Conservation (phyloP, 1,140 invertebrate genomes). For the Gryllus bimaculatus region DNA sequence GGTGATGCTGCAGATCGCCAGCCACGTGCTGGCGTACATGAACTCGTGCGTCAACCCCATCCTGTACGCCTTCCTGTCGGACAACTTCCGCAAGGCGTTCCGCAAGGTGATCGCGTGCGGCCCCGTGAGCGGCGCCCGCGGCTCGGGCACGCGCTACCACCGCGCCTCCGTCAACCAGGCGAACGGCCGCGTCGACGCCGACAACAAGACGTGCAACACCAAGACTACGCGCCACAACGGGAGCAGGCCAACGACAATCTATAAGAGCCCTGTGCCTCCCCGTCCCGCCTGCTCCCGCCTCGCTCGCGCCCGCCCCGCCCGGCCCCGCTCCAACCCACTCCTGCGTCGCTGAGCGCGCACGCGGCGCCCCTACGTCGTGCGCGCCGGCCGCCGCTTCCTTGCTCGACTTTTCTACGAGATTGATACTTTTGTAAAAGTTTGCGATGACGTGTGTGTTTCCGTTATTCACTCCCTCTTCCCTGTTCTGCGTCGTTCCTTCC, state of each 20-base stretch:
- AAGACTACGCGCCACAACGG: constrained; percentile 19
- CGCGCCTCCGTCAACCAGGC: constrained; percentile 11
- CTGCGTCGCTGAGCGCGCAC: no score
- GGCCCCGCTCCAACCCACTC: no score
- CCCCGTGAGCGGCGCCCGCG: constrained; percentile 22
- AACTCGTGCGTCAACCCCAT: constrained; percentile 94
- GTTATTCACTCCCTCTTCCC: background rate
- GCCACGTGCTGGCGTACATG: constrained; percentile 88
- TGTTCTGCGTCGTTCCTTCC: background rate
- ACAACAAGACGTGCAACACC: constrained; percentile 9
- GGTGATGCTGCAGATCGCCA: constrained; percentile 68
- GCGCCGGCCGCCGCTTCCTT: no score
- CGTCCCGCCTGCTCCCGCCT: no score
- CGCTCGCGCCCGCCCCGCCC: no score
- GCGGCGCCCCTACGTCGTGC: background rate
- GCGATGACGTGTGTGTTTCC: background rate
- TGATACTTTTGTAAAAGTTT: background rate
- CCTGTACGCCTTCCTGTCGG: constrained; percentile 85
- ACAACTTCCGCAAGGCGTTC: constrained; percentile 79
- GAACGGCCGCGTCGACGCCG: constrained; percentile 1
- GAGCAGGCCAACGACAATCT: constrained; percentile 20
- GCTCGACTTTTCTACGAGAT: background rate
- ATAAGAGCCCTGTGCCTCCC: background rate
- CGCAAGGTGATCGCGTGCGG: constrained; percentile 52
- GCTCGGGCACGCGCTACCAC: constrained; percentile 11